Base-by-base conservation (phyloP, 1,140 invertebrate species). In the Proales similis region DNA sequence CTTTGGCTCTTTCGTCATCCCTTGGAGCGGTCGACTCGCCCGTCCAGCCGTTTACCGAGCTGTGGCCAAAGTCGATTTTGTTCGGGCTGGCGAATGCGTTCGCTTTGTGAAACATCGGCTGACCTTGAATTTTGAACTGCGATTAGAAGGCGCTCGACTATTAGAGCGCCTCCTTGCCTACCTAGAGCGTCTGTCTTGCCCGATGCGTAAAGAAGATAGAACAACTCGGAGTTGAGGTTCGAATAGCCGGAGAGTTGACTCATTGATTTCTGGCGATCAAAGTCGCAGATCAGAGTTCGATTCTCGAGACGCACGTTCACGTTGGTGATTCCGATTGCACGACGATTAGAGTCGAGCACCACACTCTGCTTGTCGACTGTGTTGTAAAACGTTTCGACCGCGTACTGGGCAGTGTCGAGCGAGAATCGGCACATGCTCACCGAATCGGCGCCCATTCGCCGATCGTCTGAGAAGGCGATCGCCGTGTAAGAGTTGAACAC, bases 351-450 rank as follows among this genome's bases (percentile, higher is more conserved):
- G 14, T 57, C 32, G 4, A 57, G 7, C 9, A 57, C 51, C 27
- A 42, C 51, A 12, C 33, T 32, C 14, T 20, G 36, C 4, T 12
- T 17, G 39, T 57, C 45, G 27, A 19, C 30, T 22, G 6, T 2
- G 19, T 39, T 57, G 17, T 57, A 57, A 39, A 29, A 57, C 2
- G 51, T n/a, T 42, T 57, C 51, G 9, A 57, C 51, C 14, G 30
- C 36, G 24, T 57, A 57, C 1, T 22, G 14, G n/a, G 0, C 12
- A 29, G 51, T 19, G 1, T 38, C 30, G 20, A 57, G 3, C 5
- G 51, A 57, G 27, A 57, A 39, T 42, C 51, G 36, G 29, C 51
- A 57, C 33, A 57, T 57, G 4, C 39, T 42, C 11, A 57, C 51
- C 19, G 36, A 57, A 14, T 57, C 51, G 19, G 39, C 51, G 11